Percentiles rank a stretch among this genome's conserved stretches.
Conservation (phyloP, 1,140 invertebrate genomes). For the Cydia fagiglandana region DNA sequence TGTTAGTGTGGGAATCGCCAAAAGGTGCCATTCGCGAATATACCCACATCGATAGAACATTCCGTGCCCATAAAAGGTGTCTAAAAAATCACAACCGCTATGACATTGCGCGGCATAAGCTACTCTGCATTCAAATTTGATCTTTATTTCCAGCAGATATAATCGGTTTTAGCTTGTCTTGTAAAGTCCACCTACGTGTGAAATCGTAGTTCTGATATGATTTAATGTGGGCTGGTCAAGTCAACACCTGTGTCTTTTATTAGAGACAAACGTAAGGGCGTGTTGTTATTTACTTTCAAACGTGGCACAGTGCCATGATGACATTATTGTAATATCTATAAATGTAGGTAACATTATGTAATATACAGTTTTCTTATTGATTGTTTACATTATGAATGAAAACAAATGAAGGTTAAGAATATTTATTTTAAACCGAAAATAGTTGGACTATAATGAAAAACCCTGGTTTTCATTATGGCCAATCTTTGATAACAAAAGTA, state of each 20-base stretch:
- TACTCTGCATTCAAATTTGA: not conserved
- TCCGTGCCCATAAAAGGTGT: not conserved
- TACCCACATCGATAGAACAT: not conserved
- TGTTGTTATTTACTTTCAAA: not conserved
- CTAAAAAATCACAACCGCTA: not conserved
- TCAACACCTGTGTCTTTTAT: not conserved
- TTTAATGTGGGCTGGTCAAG: slow-evolving; percentile 1
- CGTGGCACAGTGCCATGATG: not conserved
- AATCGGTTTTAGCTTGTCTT: not conserved
- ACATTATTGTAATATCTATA: not conserved
- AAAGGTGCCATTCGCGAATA: too few species aligned
- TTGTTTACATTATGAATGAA: not conserved
- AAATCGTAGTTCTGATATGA: not conserved
- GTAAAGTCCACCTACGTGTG: not conserved
- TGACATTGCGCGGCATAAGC: not conserved
- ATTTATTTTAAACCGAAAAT: too few species aligned
- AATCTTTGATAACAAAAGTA: too few species aligned
- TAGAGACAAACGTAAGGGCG: not conserved
- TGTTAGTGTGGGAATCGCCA: too few species aligned
- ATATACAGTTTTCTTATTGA: not conserved
- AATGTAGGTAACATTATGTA: slow-evolving; percentile 2
- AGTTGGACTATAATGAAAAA: too few species aligned
- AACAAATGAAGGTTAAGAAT: too few species aligned
- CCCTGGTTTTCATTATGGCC: too few species aligned
- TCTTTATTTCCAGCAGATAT: not conserved